Evolutionary conservation across 2,113 vertebrate species (phyloP).

Genomic region (Datnioides undecimradiatus): DNA sequence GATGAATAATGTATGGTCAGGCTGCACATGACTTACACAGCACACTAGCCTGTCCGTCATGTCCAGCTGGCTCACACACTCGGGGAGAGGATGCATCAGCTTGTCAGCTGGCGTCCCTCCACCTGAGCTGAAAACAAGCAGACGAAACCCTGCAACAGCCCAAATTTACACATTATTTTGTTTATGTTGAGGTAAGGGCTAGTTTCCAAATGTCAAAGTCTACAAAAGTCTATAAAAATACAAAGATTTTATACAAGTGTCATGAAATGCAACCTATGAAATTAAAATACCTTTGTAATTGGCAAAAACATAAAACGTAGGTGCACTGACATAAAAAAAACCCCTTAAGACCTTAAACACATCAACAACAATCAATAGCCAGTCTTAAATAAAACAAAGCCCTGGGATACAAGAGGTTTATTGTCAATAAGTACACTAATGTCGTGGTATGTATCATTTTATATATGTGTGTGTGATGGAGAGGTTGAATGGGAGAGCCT

Average conservation of each 20-base stretch:
- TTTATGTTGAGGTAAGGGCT: background rate
- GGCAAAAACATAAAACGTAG: too few relatives aligned
- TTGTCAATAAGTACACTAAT: too few relatives aligned
- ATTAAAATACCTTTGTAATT: background rate
- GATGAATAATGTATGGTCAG: constrained; percentile 76
- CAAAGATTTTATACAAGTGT: background rate
- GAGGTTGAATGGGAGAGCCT: too few relatives aligned
- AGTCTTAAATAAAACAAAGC: background rate
- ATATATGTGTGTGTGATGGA: too few relatives aligned
- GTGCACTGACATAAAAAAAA: background rate
- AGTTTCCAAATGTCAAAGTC: background rate
- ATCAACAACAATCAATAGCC: background rate
- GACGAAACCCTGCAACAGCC: constrained; percentile 29
- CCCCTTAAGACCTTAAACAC: too few relatives aligned
- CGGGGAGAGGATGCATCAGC: constrained; percentile 14
- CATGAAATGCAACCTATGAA: background rate
- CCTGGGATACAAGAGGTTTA: too few relatives aligned
- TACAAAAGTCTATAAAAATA: background rate
- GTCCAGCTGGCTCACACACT: constrained; percentile 62
- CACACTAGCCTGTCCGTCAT: constrained; percentile 57
- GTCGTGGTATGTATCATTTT: too few relatives aligned
- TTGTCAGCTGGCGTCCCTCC: constrained; percentile 21
- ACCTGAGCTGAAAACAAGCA: constrained; percentile 16
- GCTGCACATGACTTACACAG: constrained; percentile 61
- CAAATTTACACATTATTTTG: constrained; percentile 4